phyloP scores from a whole-genome alignment of 2,797 vertebrate genomes.

The Morelia viridis region DNA sequence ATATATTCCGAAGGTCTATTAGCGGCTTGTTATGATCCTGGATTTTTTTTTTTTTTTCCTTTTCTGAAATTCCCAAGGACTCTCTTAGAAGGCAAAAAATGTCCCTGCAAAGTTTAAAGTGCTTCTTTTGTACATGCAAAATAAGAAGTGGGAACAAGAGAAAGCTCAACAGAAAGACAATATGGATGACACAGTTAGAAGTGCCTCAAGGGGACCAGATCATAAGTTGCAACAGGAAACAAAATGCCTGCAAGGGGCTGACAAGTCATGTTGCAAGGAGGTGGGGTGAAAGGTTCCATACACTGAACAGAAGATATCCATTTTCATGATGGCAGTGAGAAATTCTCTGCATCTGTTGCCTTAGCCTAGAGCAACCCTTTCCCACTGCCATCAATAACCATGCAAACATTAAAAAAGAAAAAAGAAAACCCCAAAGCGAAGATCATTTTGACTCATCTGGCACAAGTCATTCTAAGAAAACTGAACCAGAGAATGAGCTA shows the following conservation, averaged over 20 bases:
- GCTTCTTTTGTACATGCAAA: slow-evolving; percentile 29
- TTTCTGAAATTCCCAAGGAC: slow-evolving; percentile 27
- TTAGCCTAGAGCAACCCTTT: slow-evolving; percentile 4
- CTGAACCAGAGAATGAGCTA: slow-evolving; percentile 1
- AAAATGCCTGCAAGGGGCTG: slow-evolving; percentile 37
- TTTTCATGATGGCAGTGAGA: slow-evolving; percentile 44
- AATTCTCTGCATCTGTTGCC: slow-evolving; percentile 31
- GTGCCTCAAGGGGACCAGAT: slow-evolving; percentile 36
- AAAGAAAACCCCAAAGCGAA: background rate
- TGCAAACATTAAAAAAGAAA: background rate
- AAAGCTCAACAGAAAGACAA: background rate
- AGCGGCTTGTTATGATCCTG: slow-evolving; percentile 33
- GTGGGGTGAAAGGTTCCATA: slow-evolving; percentile 43
- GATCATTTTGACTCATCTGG: background rate
- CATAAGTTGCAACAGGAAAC: slow-evolving; percentile 36
- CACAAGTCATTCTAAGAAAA: slow-evolving; percentile 31
- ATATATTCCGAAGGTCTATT: slow-evolving; percentile 10
- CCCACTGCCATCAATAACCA: slow-evolving; percentile 14
- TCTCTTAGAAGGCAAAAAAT: background rate
- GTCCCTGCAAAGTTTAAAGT: slow-evolving; percentile 18
- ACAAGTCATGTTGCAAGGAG: slow-evolving; percentile 7
- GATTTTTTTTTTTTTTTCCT: background rate
- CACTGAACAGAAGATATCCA: slow-evolving; percentile 31
- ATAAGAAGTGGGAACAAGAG: background rate
- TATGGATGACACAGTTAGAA: slow-evolving; percentile 45